phyloP scores from a whole-genome alignment of 2,113 vertebrate species.

The Anhinga rufa region DNA sequence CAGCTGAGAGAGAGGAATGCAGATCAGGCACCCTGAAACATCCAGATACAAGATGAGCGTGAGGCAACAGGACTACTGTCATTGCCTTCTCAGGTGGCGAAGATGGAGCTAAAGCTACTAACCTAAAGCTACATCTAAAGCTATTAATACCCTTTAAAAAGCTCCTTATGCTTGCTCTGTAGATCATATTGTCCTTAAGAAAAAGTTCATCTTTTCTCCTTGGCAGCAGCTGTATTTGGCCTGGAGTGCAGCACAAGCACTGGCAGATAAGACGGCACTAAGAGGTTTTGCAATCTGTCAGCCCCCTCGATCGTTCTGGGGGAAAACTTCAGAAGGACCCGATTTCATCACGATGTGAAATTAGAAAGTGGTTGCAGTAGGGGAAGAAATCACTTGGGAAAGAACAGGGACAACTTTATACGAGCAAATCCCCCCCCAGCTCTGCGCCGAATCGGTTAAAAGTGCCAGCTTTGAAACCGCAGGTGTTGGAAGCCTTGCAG shows the following conservation, averaged over 20 bases:
- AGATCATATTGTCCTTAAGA: neutral
- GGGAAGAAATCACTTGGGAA: neutral
- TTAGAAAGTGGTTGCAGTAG: neutral
- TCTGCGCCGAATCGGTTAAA: fast-evolving
- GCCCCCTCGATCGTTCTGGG: neutral
- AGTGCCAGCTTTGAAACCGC: neutral
- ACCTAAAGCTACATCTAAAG: neutral
- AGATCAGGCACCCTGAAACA: neutral
- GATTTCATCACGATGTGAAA: fast-evolving
- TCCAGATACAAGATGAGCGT: neutral
- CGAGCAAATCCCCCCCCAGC: neutral
- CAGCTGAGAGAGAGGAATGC: neutral
- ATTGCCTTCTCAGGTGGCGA: neutral
- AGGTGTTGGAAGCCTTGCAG: neutral
- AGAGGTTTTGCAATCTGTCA: neutral
- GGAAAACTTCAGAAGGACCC: neutral
- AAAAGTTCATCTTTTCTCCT: neutral
- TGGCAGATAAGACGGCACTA: neutral
- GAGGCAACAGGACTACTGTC: neutral
- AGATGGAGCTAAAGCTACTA: neutral
- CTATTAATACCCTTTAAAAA: neutral
- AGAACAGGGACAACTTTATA: neutral
- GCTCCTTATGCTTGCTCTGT: neutral
- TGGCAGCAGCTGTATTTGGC: slow-evolving; percentile 7
- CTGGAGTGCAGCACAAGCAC: neutral